phyloP scores from a whole-genome alignment of 2,113 vertebrate species.

The human region GRCh38 chr2:140134501-140135000 shows the following conservation, averaged over 20 bases:
- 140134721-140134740: neutral
- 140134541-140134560: neutral
- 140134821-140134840: neutral
- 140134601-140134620: neutral
- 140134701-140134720: neutral
- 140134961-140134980: too few relatives aligned
- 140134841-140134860: neutral
- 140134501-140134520: neutral
- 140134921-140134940: neutral
- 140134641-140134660: neutral
- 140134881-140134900: neutral
- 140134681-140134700: neutral
- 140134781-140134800: neutral
- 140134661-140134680: neutral
- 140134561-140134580: neutral
- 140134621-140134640: neutral
- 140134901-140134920: neutral
- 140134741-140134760: neutral
- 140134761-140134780: neutral
- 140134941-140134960: neutral
- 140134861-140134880: neutral
- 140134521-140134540: neutral
- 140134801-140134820: too few relatives aligned
- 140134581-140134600: neutral
- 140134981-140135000: neutral